Base-by-base conservation (phyloP, 2,797 vertebrate genomes). In the Gallirallus australis region DNA sequence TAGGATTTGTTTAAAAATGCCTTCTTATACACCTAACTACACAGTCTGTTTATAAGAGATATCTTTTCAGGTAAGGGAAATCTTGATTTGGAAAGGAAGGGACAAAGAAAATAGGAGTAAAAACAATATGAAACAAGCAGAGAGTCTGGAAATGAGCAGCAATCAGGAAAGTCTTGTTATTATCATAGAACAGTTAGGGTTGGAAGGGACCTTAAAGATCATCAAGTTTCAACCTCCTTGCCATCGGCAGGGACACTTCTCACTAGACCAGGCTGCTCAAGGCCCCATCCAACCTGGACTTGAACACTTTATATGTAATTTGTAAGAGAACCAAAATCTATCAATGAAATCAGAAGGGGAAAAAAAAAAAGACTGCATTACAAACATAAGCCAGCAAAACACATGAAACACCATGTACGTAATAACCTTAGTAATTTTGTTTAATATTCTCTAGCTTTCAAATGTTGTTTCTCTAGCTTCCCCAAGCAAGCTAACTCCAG, bases 351-450 rank as follows among this genome's bases (percentile, higher is more conserved):
- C 3, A 72, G 50, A 64, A 33, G 2, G 2, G 47, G 15, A 48
- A 48, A 47, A 47, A 45, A 45, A 18, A 18, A 47, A 47, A 20
- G 47, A 48, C 20, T 23, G 37, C 50, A 35, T 33, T 69, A 70
- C 31, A 92, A 92, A 57, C 28, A 31, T 4, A 33, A 30, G 10
- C 57, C 21, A 1, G 31, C 68, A 75, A 37, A 86, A 59, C 76
- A 64, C 1, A 2, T 35, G 31, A 71, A 76, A 71, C 7, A 63
- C 19, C 50, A 69, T 0, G 1, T 12, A 33, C 2, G 1, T 50
- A 75, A 86, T 23, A 82, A 25, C 27, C 31, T 57, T 6, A 31
- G 33, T 30, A 90, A 64, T 68, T 76, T 57, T 73, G 9, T 30
- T 83, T 73, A 24, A 24, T 9, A 18, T 20, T 28, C 28, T 77